Conservation (phyloP, 2,888 invertebrate species). For the Phrixothrix hirtus region DNA sequence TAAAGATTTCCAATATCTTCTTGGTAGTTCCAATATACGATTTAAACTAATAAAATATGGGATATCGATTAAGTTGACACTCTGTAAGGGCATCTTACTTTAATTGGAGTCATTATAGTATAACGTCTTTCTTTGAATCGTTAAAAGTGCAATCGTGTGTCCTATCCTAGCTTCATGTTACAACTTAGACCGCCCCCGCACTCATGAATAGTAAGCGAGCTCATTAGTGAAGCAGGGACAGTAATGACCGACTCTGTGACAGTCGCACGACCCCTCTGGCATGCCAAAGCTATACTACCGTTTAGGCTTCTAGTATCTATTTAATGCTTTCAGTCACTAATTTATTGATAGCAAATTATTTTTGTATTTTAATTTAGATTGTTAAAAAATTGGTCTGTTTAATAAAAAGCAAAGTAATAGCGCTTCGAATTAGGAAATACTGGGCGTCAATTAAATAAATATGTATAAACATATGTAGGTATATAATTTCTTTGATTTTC, state of each 20-base stretch:
- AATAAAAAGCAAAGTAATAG: too few species aligned
- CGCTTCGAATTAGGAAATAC: too few species aligned
- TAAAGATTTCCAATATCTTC: slow-evolving; percentile 6
- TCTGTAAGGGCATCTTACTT: slow-evolving; percentile 11
- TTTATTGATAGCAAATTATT: too few species aligned
- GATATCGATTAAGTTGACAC: slow-evolving; percentile 22
- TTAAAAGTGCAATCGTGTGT: slow-evolving; percentile 18
- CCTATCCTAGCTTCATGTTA: slow-evolving; percentile 24
- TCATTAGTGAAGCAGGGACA: slow-evolving; percentile 48
- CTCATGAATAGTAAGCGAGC: slow-evolving; percentile 51
- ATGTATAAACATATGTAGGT: too few species aligned
- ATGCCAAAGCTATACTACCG: slow-evolving; percentile 10
- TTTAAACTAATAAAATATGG: slow-evolving; percentile 13
- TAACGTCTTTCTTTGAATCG: slow-evolving; percentile 25
- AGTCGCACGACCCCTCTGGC: slow-evolving; percentile 16
- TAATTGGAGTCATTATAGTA: slow-evolving; percentile 20
- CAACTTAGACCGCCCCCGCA: slow-evolving; percentile 43
- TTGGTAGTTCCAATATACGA: slow-evolving; percentile 1
- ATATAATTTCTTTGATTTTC: too few species aligned
- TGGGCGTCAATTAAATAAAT: too few species aligned
- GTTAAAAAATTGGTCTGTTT: too few species aligned
- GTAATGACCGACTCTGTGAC: slow-evolving; percentile 43
- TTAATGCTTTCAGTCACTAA: slow-evolving; percentile 2
- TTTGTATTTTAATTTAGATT: too few species aligned
- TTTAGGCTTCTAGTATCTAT: slow-evolving; percentile 10